phyloP scores from a whole-genome alignment of 2,797 vertebrate genomes.

The Phoeniculus purpureus region DNA sequence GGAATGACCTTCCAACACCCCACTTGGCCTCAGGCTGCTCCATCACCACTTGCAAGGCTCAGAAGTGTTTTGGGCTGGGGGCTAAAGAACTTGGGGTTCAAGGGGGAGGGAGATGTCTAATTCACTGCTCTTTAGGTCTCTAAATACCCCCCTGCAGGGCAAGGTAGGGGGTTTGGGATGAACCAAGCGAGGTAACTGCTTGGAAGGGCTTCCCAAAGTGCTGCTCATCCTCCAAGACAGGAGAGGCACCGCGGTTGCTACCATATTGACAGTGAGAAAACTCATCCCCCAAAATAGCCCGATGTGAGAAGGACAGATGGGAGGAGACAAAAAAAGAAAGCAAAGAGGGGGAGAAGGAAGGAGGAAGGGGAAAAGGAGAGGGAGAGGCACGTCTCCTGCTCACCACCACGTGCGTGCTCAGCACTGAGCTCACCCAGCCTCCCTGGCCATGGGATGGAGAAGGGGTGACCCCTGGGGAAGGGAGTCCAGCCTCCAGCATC shows the following conservation, averaged over 20 bases:
- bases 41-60: not conserved
- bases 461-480: not conserved
- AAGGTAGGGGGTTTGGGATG: not conserved
- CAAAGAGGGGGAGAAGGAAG: conserved; percentile 29
- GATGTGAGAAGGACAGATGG: conserved; percentile 66
- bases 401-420: fast-evolving
- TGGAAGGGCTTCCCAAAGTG: not conserved
- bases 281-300: conserved; percentile 43
- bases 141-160: not conserved
- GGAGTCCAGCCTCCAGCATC: not conserved
- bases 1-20: not conserved
- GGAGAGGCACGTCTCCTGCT: not conserved
- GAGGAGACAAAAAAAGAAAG: conserved; percentile 47
- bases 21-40: not conserved
- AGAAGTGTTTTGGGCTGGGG: not conserved
- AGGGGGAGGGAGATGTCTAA: not conserved
- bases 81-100: not conserved
- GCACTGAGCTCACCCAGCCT: not conserved
- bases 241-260: conserved; percentile 10
- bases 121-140: not conserved
- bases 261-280: conserved; percentile 56
- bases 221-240: not conserved
- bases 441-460: fast-evolving
- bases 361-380: not conserved
- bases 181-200: not conserved